A percentile compares a stretch with the other conserved stretches of the same genome.
Conservation (phyloP, 2,113 vertebrate genomes). For the Lophura nycthemera region DNA sequence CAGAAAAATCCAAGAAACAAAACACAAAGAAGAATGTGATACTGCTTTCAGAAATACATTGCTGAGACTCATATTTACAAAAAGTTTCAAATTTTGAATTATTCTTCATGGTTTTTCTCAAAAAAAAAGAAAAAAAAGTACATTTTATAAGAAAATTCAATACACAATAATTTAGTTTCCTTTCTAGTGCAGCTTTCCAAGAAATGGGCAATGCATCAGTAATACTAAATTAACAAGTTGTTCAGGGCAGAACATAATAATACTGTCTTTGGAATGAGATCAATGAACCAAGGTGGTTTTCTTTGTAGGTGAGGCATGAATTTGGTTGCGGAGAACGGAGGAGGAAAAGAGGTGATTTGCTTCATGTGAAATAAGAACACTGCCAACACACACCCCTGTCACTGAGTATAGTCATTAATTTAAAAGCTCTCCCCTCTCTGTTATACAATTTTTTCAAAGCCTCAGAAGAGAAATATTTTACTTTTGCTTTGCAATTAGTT, state of each 20-base stretch:
- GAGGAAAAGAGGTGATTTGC: neutral
- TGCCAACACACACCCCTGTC: neutral
- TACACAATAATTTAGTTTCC: neutral
- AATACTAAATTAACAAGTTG: neutral
- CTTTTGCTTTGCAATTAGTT: neutral
- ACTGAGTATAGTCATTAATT: neutral
- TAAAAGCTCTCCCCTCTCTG: neutral
- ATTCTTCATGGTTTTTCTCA: neutral
- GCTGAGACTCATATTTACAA: neutral
- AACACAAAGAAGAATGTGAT: neutral
- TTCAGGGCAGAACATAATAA: neutral
- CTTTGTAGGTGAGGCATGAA: constrained; percentile 1
- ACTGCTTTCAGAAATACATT: neutral
- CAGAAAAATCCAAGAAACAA: neutral
- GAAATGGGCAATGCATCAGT: neutral
- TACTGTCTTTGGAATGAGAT: neutral
- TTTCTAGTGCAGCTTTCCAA: neutral
- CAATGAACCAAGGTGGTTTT: constrained; percentile 27
- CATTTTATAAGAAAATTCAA: neutral
- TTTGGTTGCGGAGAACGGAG: neutral
- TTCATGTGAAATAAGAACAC: neutral
- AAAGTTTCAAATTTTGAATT: neutral
- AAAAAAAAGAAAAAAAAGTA: neutral
- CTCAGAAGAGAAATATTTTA: neutral
- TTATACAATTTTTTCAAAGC: neutral